These are phyloP conservation scores for Salarias fasciatus DNA, from an alignment of 2,797 vertebrate species.

Conservation along the genomic window DNA sequence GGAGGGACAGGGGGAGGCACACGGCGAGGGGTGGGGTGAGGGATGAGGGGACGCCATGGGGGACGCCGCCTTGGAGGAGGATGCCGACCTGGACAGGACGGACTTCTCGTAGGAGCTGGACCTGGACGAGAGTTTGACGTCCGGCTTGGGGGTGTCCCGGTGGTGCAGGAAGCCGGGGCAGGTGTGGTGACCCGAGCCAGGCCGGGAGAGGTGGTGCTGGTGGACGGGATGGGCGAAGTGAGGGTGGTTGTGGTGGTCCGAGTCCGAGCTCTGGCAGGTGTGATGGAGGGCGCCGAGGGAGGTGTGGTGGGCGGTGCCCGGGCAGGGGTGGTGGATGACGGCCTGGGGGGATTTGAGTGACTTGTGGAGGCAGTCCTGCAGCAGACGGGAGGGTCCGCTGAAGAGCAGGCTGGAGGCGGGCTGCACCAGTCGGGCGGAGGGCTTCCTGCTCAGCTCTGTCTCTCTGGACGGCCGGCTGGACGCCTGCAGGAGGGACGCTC, in stretches of 20 bases:
- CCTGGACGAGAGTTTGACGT: constrained; percentile 78
- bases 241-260: constrained; percentile 35
- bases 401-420: constrained; percentile 80
- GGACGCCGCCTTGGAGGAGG: constrained; percentile 65
- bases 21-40: constrained; percentile 65
- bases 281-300: constrained; percentile 54
- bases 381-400: constrained; percentile 70
- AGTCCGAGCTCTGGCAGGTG: constrained; percentile 50
- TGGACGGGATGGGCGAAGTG: constrained; percentile 29
- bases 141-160: constrained; percentile 57
- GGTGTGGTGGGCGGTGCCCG: constrained; percentile 36
- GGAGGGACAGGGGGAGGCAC: constrained; percentile 78
- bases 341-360: constrained; percentile 47
- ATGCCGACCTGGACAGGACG: constrained; percentile 65
- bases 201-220: constrained; percentile 21
- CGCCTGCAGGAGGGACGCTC: constrained; percentile 36
- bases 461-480: constrained; percentile 53
- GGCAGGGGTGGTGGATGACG: constrained; percentile 20
- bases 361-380: constrained; percentile 70
- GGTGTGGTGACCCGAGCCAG: constrained; percentile 61
- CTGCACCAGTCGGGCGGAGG: constrained; percentile 81
- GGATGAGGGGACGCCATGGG: constrained; percentile 61
- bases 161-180: constrained; percentile 59
- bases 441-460: constrained; percentile 72
- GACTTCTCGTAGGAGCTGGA: constrained; percentile 89